Base-by-base conservation (phyloP, 2,113 vertebrate species). In the Chauna torquata region DNA sequence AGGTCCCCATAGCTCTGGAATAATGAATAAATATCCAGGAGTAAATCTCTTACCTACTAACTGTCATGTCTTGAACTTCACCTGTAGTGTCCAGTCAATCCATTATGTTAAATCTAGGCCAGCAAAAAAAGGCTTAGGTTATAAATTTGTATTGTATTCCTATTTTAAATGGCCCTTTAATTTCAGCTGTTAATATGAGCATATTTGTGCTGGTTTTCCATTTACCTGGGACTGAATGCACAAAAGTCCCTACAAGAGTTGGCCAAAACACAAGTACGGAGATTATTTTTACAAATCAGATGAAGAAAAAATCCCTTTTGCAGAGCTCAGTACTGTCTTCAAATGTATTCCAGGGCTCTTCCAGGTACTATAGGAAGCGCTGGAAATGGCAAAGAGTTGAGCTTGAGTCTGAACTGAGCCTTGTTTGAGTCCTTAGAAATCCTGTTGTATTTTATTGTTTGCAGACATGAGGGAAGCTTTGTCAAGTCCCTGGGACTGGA, bases 21-120 rank as follows among this genome's bases (percentile, higher is more conserved):
- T 42, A 47, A 84, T 69, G 52, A 44, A 84, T 69, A 95, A 94
- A 94, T 89, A 62, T 40, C 47, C 59, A 70, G 78, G 80, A 85
- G 91, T 89, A 86, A 84, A 76, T 90, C 80, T 88, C 34, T 65
- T 4, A 5, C 17, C 49, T 70, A 64, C 47, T 96, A 82, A 61
- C 20, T 91, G 57, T 76, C 34, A 59, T 3, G 17, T 50, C 38
- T 47, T 82, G 25, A 82, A 49, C 59, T 92, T 80, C 16, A 70
- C 86, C 38, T 85, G 50, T 34, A 70, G 25, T 58, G 32, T 42
- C 28, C 19, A 86, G n/a, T 40, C 78, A 93, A 94, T 90, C 55
- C 42, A 42, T 38, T 87, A 85, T 58, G 85, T 80, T 94, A 90
- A 82, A 87, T 79, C 66, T 61, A 82, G 32, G 38, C 30, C 16